phyloP scores from a whole-genome alignment of 2,113 vertebrate genomes.

The Seriola rivoliana region DNA sequence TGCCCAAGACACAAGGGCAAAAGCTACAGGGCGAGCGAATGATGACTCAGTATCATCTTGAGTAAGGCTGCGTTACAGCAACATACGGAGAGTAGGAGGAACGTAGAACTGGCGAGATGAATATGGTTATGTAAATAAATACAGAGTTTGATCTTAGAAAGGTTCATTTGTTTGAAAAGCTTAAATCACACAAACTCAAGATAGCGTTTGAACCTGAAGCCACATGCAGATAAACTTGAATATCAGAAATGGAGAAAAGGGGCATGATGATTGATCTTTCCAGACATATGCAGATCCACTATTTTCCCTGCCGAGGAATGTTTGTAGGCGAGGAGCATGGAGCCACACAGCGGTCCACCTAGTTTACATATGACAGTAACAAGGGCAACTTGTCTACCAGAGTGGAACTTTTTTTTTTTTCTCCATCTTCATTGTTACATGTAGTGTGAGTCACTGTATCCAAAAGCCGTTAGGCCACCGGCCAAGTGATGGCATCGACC shows the following conservation, averaged over 20 bases:
- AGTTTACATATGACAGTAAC: conserved; percentile 59
- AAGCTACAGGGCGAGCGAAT: not conserved
- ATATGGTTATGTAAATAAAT: conserved; percentile 29
- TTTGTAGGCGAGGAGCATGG: conserved; percentile 49
- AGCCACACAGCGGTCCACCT: conserved; percentile 37
- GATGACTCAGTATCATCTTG: conserved; percentile 53
- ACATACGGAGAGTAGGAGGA: conserved; percentile 50
- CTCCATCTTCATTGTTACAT: conserved; percentile 55
- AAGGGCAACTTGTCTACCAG: conserved; percentile 64
- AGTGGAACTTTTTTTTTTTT: conserved; percentile 29
- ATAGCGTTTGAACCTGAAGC: conserved; percentile 4
- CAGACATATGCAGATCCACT: conserved; percentile 48
- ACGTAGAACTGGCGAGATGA: conserved; percentile 26
- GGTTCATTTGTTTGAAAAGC: not conserved
- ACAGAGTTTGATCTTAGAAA: not conserved
- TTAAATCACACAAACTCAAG: not conserved
- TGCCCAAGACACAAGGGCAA: conserved; percentile 1
- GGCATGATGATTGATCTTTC: conserved; percentile 40
- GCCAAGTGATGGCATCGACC: conserved; percentile 64
- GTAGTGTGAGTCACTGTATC: conserved; percentile 63
- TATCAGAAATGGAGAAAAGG: conserved; percentile 11
- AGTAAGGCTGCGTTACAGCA: conserved; percentile 9
- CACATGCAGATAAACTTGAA: not conserved
- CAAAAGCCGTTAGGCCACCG: conserved; percentile 47
- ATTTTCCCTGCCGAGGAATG: conserved; percentile 61